Base-by-base conservation (phyloP, 2,797 vertebrate genomes). In the Lophotriccus pileatus region DNA sequence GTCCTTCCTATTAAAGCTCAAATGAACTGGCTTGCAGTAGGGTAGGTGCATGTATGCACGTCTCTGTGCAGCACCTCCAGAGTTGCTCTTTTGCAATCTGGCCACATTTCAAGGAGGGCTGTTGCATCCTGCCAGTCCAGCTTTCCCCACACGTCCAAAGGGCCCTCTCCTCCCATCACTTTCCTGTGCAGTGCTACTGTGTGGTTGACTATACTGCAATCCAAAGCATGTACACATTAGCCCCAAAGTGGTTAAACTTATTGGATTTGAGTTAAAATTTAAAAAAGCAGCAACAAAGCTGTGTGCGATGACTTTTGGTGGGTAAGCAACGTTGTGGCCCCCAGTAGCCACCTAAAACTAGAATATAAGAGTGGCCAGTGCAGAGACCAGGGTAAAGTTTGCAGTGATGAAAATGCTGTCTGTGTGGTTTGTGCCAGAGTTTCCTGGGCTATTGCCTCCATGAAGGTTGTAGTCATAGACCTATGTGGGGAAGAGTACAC, bases 1-100 rank as follows among this genome's bases (percentile, higher is more conserved):
- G 66, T 55, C 14, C 59, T 94, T 91, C 32, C 69, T 88, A 41
- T 83, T 93, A 67, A 94, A 84, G 39, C 56, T 84, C 47, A 8
- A 70, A 9, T 66, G 59, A 85, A 27, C 34, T 62, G 69, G 12
- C 36, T 84, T 82, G 62, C 78, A n/a, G 72, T 46, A 49, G 69
- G 27, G 24, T 52, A 66, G 73, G 30, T 84, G 79, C 36, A 72
- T 75, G 36, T n/a, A 21, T 59, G 46, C 79, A 68, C 22, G 23
- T 94, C 73, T 77, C 43, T 73, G 21, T 37, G 73, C 47, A 75
- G 36, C 59, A 60, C 21, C 52, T 79, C 41, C 66, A 53, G 66
- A 70, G 36, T 10, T 7, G 15, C 37, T 87, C 36, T 60, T 32
- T 28, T 74, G 53, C 21, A 24, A 80, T 92, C 75, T 85, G 30